Evolutionary conservation across 2,797 vertebrate genomes (phyloP).

Genomic region (Chiloscyllium punctatum): DNA sequence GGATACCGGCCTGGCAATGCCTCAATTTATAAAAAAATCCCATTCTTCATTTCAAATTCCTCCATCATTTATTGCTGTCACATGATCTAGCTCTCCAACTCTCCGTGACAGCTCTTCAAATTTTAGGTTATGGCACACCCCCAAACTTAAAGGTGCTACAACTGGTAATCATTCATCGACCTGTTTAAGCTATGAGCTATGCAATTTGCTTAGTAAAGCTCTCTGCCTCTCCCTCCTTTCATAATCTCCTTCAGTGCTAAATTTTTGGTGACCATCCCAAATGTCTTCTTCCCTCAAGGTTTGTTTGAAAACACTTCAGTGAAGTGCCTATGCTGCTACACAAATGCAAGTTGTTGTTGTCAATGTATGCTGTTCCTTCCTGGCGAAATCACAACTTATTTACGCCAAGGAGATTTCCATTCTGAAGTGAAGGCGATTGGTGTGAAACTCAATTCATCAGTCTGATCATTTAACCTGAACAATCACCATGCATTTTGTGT

Average conservation of each 20-base stretch:
- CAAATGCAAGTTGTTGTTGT: background rate
- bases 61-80: background rate
- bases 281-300: background rate
- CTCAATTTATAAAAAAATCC: background rate
- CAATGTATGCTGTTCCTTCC: background rate
- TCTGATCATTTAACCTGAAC: background rate
- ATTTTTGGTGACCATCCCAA: background rate
- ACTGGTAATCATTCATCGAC: too few species aligned
- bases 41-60: background rate
- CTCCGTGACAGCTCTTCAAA: background rate
- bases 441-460: background rate
- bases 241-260: background rate
- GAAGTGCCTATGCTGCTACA: background rate
- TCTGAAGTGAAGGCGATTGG: background rate
- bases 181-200: background rate
- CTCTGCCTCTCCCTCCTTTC: background rate
- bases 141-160: background rate
- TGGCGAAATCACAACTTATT: background rate
- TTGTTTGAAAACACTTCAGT: background rate
- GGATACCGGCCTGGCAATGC: background rate
- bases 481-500: background rate
- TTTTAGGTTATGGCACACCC: background rate
- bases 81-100: background rate
- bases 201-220: background rate
- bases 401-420: background rate